Percentiles rank a stretch among this genome's conserved stretches.
phyloP scores from a whole-genome alignment of 2,888 invertebrate genomes.

The Caenorhabditis macrosperma region DNA sequence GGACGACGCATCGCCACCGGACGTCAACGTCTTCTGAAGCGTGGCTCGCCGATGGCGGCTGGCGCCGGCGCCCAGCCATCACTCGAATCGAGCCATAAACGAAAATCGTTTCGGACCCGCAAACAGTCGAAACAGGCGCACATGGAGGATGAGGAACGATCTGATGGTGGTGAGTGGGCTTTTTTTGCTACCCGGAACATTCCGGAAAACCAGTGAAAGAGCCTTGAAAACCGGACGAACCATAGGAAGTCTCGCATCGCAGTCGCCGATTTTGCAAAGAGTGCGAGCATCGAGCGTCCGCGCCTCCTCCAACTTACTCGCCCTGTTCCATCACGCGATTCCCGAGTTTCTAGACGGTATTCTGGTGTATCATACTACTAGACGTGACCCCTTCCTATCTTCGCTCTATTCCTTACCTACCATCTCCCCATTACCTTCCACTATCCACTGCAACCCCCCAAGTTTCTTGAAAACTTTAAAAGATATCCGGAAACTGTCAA shows the following conservation, averaged over 20 bases:
- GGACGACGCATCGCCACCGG: constrained; percentile 79
- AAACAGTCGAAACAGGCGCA: constrained; percentile 72
- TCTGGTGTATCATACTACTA: background rate
- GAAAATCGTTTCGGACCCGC: constrained; percentile 73
- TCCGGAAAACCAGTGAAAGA: background rate
- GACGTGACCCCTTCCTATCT: background rate
- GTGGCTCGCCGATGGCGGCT: constrained; percentile 73
- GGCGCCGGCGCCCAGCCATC: constrained; percentile 61
- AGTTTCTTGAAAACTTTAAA: too few relatives aligned
- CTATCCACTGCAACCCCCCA: too few relatives aligned
- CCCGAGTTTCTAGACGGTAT: constrained; percentile 55
- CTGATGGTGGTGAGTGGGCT: constrained; percentile 64
- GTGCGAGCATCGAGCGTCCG: constrained; percentile 50
- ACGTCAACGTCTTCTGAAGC: constrained; percentile 78
- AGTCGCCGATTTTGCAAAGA: constrained; percentile 50
- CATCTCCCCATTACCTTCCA: too few relatives aligned
- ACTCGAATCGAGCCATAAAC: constrained; percentile 72
- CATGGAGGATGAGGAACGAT: constrained; percentile 63
- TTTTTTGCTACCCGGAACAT: too few relatives aligned
- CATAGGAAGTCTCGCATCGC: constrained; percentile 45
- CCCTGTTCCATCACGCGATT: constrained; percentile 54
- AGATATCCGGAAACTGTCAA: too few relatives aligned
- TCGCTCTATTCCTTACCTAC: too few relatives aligned
- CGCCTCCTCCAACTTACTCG: constrained; percentile 43
- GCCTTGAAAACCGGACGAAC: background rate